These are phyloP conservation scores for Dinoponera quadriceps DNA, from an alignment of 1,140 invertebrate species.

Conservation along the genomic window DNA sequence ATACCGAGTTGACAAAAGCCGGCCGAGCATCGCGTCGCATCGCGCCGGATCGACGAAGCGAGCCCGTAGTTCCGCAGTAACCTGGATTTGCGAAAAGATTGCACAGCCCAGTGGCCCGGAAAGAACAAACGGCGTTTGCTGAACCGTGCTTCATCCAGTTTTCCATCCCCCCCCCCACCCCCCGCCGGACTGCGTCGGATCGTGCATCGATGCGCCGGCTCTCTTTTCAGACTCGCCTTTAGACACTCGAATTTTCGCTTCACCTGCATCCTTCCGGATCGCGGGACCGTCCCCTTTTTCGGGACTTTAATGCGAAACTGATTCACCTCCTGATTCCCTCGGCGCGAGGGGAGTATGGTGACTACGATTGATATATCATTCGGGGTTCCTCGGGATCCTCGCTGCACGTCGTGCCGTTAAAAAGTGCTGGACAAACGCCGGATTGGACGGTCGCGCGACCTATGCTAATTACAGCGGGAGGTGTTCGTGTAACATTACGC, in stretches of 20 bases:
- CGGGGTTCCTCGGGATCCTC: background rate
- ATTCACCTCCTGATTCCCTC: conserved; percentile 38
- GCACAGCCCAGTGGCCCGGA: conserved; percentile 83
- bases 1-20: conserved; percentile 68
- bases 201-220: conserved; percentile 42
- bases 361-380: conserved; percentile 39
- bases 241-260: conserved; percentile 63
- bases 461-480: conserved; percentile 19
- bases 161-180: conserved; percentile 18
- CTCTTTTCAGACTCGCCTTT: conserved; percentile 40
- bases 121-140: conserved; percentile 85
- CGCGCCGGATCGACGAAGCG: conserved; percentile 65
- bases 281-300: conserved; percentile 6
- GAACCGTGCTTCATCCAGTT: conserved; percentile 81
- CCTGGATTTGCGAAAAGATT: conserved; percentile 85
- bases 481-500: background rate
- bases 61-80: conserved; percentile 79
- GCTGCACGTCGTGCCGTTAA: background rate
- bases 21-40: conserved; percentile 25
- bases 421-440: background rate
- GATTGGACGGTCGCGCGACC: background rate
- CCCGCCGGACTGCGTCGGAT: conserved; percentile 47
- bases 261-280: conserved; percentile 60
- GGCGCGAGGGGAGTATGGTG: background rate
- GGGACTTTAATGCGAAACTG: conserved; percentile 51